These are phyloP conservation scores for Rhamnusium bicolor DNA, from an alignment of 2,888 invertebrate species.

Conservation along the genomic window DNA sequence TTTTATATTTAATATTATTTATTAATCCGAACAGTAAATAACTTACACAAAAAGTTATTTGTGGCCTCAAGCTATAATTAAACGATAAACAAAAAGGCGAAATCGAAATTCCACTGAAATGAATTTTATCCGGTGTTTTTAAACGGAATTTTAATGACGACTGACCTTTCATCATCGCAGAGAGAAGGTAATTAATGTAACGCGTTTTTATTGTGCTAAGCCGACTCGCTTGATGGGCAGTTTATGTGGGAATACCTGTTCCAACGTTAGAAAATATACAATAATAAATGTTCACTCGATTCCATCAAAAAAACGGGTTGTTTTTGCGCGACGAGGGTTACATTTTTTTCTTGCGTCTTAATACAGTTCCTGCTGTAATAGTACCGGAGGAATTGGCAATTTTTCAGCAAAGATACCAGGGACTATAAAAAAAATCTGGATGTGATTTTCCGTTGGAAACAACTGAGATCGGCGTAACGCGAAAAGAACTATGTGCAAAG, in stretches of 20 bases:
- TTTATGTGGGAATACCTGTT: conserved; percentile 9
- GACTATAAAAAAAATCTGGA: too few relatives aligned
- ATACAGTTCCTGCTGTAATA: too few relatives aligned
- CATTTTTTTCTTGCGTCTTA: too few relatives aligned
- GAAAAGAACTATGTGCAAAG: too few relatives aligned
- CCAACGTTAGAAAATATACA: too few relatives aligned
- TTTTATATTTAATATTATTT: neutral
- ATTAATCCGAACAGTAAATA: neutral
- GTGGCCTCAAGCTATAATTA: neutral
- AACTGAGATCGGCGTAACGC: too few relatives aligned
- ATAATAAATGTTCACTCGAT: too few relatives aligned
- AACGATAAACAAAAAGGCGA: conserved; percentile 11
- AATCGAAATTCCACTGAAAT: conserved; percentile 15
- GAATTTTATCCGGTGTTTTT: conserved; percentile 15
- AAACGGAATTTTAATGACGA: conserved; percentile 19
- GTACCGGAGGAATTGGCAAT: too few relatives aligned
- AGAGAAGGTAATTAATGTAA: conserved; percentile 1
- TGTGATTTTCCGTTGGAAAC: too few relatives aligned
- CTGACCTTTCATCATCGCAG: conserved; percentile 18
- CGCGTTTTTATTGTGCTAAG: conserved; percentile 2
- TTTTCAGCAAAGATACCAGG: too few relatives aligned
- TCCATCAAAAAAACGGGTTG: too few relatives aligned
- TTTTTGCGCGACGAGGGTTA: too few relatives aligned
- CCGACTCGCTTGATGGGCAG: neutral
- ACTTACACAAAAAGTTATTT: conserved; percentile 8